These are phyloP conservation scores for Dicrurus megarhynchus DNA, from an alignment of 2,113 vertebrate species.

Conservation along the genomic window DNA sequence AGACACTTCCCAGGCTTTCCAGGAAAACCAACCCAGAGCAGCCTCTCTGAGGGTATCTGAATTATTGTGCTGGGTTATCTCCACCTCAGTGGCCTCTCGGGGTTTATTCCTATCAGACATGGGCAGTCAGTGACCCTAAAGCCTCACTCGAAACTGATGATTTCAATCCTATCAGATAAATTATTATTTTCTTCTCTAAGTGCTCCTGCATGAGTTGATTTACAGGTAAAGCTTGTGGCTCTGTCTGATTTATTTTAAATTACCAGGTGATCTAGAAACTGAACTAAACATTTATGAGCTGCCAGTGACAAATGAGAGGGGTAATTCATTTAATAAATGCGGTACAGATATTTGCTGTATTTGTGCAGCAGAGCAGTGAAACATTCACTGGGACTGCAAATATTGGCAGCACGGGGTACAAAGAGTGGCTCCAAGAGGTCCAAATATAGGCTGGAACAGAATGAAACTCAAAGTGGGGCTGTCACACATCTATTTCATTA, in stretches of 20 bases:
- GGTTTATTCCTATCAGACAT: not conserved
- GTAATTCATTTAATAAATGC: not conserved
- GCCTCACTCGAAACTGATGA: not conserved
- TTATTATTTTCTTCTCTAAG: not conserved
- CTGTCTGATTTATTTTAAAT: not conserved
- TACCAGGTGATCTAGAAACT: not conserved
- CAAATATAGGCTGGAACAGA: not conserved
- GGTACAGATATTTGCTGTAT: not conserved
- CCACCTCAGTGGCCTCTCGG: not conserved
- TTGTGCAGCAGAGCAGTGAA: not conserved
- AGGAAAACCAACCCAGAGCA: not conserved
- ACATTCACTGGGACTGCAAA: not conserved
- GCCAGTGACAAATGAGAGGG: not conserved
- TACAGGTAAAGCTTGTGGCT: not conserved
- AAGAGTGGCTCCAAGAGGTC: not conserved
- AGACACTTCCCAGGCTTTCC: not conserved
- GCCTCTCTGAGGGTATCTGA: not conserved
- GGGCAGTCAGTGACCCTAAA: not conserved
- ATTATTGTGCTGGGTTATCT: not conserved
- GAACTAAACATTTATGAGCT: not conserved
- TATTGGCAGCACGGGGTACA: not conserved
- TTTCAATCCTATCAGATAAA: not conserved
- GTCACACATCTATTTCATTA: not conserved
- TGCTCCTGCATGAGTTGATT: not conserved
- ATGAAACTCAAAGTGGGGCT: not conserved